phyloP scores from a whole-genome alignment of 2,888 invertebrate species.

The Dicyrtoma fusca region DNA sequence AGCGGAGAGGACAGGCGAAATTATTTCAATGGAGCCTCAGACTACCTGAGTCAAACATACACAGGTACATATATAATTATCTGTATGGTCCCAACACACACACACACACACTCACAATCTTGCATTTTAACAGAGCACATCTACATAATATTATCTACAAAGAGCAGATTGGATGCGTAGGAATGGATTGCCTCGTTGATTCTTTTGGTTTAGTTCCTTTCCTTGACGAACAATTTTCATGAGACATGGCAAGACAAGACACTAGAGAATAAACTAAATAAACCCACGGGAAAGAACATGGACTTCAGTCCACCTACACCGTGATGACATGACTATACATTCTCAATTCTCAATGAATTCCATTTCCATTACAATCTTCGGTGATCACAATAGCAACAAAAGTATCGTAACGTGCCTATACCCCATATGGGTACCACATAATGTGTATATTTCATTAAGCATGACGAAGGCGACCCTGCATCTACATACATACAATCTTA shows the following conservation, averaged over 20 bases:
- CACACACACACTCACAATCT: no score
- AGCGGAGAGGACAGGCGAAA: slow-evolving; percentile 18
- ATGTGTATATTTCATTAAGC: background rate
- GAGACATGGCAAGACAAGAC: slow-evolving; percentile 8
- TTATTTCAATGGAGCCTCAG: background rate
- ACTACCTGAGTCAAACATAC: no score
- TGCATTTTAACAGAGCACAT: background rate
- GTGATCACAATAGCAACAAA: background rate
- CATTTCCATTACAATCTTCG: slow-evolving; percentile 10
- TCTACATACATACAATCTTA: background rate
- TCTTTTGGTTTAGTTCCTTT: background rate
- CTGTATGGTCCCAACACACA: no score
- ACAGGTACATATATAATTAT: no score
- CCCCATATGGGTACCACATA: no score
- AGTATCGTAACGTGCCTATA: no score
- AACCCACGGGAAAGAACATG: slow-evolving; percentile 26
- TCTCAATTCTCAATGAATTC: slow-evolving; percentile 28
- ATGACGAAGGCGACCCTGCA: background rate
- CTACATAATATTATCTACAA: background rate
- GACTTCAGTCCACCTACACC: slow-evolving; percentile 34
- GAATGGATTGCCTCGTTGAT: slow-evolving; percentile 27
- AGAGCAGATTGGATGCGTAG: slow-evolving; percentile 5
- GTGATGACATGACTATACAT: slow-evolving; percentile 11
- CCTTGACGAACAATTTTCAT: slow-evolving; percentile 34
- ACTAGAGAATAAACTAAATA: slow-evolving; percentile 11